These are phyloP conservation scores for Torymus texanus DNA, from an alignment of 2,888 invertebrate genomes.

Conservation along the genomic window DNA sequence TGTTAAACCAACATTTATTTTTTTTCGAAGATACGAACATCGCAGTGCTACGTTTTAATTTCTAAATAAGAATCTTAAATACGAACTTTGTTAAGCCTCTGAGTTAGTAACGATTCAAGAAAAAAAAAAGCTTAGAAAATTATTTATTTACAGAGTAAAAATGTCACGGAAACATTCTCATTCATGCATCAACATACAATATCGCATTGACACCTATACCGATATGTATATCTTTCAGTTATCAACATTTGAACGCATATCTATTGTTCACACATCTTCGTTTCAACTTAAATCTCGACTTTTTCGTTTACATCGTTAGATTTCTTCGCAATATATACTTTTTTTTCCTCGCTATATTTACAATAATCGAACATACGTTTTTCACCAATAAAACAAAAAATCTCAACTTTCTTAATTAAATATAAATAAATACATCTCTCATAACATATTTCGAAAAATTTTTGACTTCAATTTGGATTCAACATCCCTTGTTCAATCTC, in stretches of 20 bases:
- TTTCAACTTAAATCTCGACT: no score
- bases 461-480: no score
- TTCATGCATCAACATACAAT: constrained; percentile 1
- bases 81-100: constrained; percentile 35
- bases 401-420: constrained; percentile 1
- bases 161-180: neutral
- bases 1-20: constrained; percentile 12
- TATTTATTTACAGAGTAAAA: constrained; percentile 40
- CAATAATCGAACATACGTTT: constrained; percentile 10
- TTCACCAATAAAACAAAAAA: neutral
- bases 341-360: constrained; percentile 16
- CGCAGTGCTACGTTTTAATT: neutral
- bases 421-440: constrained; percentile 3
- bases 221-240: no score
- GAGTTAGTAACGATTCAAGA: constrained; percentile 47
- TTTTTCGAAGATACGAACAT: constrained; percentile 5
- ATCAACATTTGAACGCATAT: no score
- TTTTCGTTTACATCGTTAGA: no score
- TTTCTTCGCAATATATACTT: neutral
- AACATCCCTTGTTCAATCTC: no score
- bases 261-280: no score
- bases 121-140: constrained; percentile 23
- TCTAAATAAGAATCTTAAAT: constrained; percentile 14
- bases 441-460: neutral
- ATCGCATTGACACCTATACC: no score